Base-by-base conservation (phyloP, 92 coral and sea anemone genomes). In the Actinostola sp. region DNA sequence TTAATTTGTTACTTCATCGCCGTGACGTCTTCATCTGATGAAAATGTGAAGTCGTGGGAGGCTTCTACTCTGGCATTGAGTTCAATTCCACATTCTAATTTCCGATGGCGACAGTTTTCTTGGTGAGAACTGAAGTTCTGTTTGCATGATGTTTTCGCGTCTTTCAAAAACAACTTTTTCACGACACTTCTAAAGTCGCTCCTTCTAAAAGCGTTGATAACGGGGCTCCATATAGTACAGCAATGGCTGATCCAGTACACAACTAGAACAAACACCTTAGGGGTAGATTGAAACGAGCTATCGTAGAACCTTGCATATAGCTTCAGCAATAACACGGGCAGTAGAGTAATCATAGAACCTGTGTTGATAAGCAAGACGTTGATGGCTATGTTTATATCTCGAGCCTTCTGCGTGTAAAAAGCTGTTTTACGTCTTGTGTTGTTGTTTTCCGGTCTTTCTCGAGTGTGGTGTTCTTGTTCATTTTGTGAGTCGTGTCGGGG, bases 161-260 rank as follows among this genome's bases (percentile, higher is more conserved):
- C n/a, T 36, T 25, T 25, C 2, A 10, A 7, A 13, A n/a, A 53
- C 7, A 53, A 7, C 27, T 57, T 57, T 57, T 16, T 57, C 1
- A 30, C 36, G 17, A 6, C 39, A 17, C 38, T 8, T n/a, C 63
- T 57, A 27, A 57, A 30, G 39, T 57, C 63, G 27, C 27, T 29
- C 15, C 63, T 57, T 57, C 67, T 35, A 34, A 62, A 34, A 3
- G 46, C 46, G 32, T 62, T 62, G 1, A 24, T 62, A 1, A 23
- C 46, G 2, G 67, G 67, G 35, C 24, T 62, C 67, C 46, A 62
- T 29, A 62, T 17, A 2, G 67, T 34, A 38, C 67, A 62, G 31
- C 28, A 35, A 34, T n/a, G 35, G 20, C 24, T 62, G 10, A 36
- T 2, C 67, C 67, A 62, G 49, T 62, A 62, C 23, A 62, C 67